A percentile compares a stretch with the other conserved stretches of the same genome.
phyloP scores from a whole-genome alignment of 2,888 invertebrate species.

The Periphyllus acericola region DNA sequence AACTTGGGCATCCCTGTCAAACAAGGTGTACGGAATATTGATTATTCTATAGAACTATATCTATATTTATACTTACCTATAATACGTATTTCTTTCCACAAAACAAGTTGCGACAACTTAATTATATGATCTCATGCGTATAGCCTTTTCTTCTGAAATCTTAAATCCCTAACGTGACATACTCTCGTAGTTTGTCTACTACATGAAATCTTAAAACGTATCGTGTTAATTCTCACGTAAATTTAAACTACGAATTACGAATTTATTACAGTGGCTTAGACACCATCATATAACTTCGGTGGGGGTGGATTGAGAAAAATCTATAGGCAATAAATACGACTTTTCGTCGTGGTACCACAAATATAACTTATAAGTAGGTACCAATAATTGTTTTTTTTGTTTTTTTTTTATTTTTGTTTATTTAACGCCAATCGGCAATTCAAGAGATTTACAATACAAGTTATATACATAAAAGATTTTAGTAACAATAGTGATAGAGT shows the following conservation, averaged over 20 bases:
- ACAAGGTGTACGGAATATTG: conserved; percentile 8
- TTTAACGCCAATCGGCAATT: too few relatives aligned
- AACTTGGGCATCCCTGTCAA: conserved; percentile 33
- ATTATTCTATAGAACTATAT: background rate
- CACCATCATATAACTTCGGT: too few relatives aligned
- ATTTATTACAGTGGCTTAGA: background rate
- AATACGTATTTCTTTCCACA: background rate
- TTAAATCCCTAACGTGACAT: background rate
- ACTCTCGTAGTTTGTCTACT: background rate
- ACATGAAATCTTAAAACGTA: background rate
- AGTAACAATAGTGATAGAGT: too few relatives aligned
- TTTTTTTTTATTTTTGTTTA: too few relatives aligned
- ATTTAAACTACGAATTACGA: background rate
- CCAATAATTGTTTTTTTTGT: too few relatives aligned
- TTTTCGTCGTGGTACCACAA: too few relatives aligned
- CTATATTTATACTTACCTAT: background rate
- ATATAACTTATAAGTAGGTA: too few relatives aligned
- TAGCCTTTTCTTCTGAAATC: background rate
- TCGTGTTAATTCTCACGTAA: background rate
- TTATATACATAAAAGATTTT: too few relatives aligned
- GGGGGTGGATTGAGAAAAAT: too few relatives aligned
- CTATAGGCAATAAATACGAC: too few relatives aligned
- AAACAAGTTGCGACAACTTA: conserved; percentile 1
- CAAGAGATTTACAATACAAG: too few relatives aligned
- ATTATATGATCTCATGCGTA: background rate